phyloP scores from a whole-genome alignment of 2,113 vertebrate species.

The Eptesicus fuscus region DNA sequence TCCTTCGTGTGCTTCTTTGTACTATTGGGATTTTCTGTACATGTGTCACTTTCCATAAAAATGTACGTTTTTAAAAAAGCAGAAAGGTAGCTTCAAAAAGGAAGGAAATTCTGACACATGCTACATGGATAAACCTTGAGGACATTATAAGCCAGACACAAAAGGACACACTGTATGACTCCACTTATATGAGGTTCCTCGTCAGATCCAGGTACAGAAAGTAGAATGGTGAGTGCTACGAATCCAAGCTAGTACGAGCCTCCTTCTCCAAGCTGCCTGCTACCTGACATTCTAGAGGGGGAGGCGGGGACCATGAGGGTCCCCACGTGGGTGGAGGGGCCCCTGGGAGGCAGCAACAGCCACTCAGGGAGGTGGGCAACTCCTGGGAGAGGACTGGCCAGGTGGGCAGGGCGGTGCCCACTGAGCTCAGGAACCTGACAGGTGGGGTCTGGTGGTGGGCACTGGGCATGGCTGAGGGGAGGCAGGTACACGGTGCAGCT shows the following conservation, averaged over 20 bases:
- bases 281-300: background rate
- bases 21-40: background rate
- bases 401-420: background rate
- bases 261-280: background rate
- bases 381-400: background rate
- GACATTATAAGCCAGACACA: background rate
- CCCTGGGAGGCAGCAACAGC: background rate
- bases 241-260: background rate
- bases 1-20: background rate
- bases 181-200: no score
- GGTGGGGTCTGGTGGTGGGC: background rate
- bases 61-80: background rate
- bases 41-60: background rate
- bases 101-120: background rate
- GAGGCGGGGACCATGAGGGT: no score
- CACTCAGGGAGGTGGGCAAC: background rate
- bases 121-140: background rate
- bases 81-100: background rate
- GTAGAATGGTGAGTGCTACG: background rate
- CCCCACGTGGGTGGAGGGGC: fast-evolving
- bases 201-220: background rate
- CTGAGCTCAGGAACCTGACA: background rate
- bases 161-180: background rate
- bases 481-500: background rate
- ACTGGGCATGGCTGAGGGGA: background rate